phyloP scores from a whole-genome alignment of 2,113 vertebrate species.

The Verasper variegatus region DNA sequence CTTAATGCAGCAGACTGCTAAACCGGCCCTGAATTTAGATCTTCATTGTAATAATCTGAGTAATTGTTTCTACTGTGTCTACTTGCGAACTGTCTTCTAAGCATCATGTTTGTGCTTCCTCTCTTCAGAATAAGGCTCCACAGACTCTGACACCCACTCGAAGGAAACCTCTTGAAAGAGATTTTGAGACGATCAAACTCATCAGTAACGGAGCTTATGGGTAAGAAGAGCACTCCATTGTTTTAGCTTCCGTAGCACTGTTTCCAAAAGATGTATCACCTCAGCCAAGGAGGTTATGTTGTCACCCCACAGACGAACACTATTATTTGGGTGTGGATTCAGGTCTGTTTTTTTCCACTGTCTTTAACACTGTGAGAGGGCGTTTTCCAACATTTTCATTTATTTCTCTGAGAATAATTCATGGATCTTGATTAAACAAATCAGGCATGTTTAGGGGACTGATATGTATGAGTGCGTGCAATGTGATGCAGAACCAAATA shows the following conservation, averaged over 20 bases:
- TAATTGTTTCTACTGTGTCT: neutral
- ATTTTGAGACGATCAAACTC: slow-evolving; percentile 97
- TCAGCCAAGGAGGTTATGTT: too few species aligned
- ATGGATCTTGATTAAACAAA: too few species aligned
- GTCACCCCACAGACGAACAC: too few species aligned
- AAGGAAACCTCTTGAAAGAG: slow-evolving; percentile 91
- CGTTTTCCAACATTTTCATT: too few species aligned
- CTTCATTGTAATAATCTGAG: neutral
- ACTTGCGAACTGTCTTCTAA: neutral
- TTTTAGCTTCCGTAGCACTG: neutral
- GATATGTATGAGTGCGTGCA: too few species aligned
- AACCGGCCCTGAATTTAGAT: neutral
- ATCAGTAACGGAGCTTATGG: slow-evolving; percentile 98
- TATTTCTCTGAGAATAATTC: too few species aligned
- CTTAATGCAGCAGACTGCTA: neutral
- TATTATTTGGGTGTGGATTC: too few species aligned
- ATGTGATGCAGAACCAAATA: too few species aligned
- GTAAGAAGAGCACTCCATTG: slow-evolving; percentile 78
- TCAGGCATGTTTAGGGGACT: too few species aligned
- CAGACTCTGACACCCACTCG: slow-evolving; percentile 79
- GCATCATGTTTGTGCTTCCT: slow-evolving; percentile 12
- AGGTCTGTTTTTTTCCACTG: too few species aligned
- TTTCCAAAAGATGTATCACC: too few species aligned
- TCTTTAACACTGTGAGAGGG: too few species aligned
- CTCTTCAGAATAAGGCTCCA: slow-evolving; percentile 79